Conservation (phyloP, 2,888 invertebrate species). For the Epistrophella euchroma region DNA sequence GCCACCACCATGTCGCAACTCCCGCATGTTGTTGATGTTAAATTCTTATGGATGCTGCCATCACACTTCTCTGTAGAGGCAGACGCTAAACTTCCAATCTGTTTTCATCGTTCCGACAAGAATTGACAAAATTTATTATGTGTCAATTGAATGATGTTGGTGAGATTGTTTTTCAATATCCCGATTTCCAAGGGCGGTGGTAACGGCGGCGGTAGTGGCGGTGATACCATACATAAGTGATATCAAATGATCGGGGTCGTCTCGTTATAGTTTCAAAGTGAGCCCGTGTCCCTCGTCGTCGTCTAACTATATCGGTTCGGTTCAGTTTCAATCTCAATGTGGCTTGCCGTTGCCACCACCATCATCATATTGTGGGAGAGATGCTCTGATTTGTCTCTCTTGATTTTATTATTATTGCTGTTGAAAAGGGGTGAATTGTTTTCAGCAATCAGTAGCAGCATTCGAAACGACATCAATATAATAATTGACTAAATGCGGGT, state of each 20-base stretch:
- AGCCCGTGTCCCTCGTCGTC: neutral
- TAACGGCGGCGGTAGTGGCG: neutral
- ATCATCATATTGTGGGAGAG: conserved; percentile 52
- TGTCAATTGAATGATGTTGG: conserved; percentile 69
- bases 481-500: conserved; percentile 70
- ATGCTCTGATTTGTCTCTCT: conserved; percentile 51
- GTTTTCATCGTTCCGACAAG: conserved; percentile 40
- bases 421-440: conserved; percentile 59
- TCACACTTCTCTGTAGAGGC: neutral
- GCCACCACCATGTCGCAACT: conserved; percentile 61
- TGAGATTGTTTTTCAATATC: conserved; percentile 64
- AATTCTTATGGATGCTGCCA: conserved; percentile 3
- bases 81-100: conserved; percentile 37
- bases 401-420: conserved; percentile 4
- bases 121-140: conserved; percentile 74
- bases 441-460: conserved; percentile 48
- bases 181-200: neutral
- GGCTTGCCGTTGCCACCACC: neutral
- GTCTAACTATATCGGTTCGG: neutral
- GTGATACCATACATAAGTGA: conserved; percentile 15
- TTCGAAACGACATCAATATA: conserved; percentile 59
- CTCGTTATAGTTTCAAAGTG: conserved; percentile 37
- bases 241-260: conserved; percentile 63
- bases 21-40: conserved; percentile 57
- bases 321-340: conserved; percentile 3